These are phyloP conservation scores for Pachycephala philippinensis DNA, from an alignment of 2,113 vertebrate species.

Conservation along the genomic window DNA sequence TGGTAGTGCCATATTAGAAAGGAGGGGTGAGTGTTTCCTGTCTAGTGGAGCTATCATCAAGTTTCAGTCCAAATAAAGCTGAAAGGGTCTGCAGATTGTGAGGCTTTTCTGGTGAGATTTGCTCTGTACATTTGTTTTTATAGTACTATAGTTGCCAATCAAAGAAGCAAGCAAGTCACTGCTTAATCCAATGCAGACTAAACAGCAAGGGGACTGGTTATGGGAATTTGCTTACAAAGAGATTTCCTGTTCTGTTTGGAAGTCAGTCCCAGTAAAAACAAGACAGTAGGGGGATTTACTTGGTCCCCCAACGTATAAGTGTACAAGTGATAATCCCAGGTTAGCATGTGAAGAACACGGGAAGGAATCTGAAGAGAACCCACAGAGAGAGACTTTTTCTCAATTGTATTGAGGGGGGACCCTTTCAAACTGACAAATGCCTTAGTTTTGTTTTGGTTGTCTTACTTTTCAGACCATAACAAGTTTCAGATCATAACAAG, in stretches of 20 bases:
- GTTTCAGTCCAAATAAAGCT: constrained; percentile 75
- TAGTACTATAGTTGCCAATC: constrained; percentile 73
- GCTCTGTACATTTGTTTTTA: constrained; percentile 69
- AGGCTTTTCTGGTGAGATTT: constrained; percentile 57
- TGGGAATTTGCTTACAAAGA: constrained; percentile 72
- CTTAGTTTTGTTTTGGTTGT: neutral
- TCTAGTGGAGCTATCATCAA: constrained; percentile 60
- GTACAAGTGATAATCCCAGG: neutral
- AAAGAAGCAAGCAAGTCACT: constrained; percentile 61
- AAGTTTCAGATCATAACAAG: neutral
- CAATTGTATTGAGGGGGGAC: fast-evolving
- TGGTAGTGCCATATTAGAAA: constrained; percentile 23
- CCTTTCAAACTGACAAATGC: neutral
- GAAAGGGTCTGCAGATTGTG: constrained; percentile 40
- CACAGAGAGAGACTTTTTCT: neutral
- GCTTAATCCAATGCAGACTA: constrained; percentile 72
- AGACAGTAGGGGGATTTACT: neutral
- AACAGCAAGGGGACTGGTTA: constrained; percentile 68
- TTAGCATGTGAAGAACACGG: neutral
- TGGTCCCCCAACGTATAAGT: neutral
- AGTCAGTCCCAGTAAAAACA: constrained; percentile 55
- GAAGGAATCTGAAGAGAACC: neutral
- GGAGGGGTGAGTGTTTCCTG: constrained; percentile 63
- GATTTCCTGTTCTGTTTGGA: constrained; percentile 73
- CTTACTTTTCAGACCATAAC: neutral